Conservation (phyloP, 2,797 vertebrate genomes). For the Schizopygopsis pylzovi region DNA sequence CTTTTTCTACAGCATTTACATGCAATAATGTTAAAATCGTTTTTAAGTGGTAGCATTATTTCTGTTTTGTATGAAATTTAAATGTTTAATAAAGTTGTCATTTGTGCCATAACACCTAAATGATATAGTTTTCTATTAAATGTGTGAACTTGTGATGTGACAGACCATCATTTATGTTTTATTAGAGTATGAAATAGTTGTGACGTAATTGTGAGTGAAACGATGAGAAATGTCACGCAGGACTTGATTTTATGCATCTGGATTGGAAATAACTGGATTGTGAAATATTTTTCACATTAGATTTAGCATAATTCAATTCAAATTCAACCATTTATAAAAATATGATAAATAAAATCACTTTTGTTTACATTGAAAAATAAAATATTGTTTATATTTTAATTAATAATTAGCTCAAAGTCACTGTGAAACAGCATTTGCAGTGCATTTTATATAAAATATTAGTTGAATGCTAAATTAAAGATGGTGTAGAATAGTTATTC, state of each 20-base stretch:
- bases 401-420: neutral
- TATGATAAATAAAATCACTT: neutral
- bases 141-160: neutral
- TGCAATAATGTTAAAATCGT: neutral
- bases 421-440: neutral
- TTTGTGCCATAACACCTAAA: conserved; percentile 1
- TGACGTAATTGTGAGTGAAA: neutral
- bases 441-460: neutral
- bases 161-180: neutral
- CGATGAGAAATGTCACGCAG: neutral
- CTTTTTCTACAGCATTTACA: conserved; percentile 8
- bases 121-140: neutral
- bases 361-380: neutral
- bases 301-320: too few relatives aligned
- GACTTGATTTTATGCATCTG: neutral
- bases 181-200: neutral
- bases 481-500: neutral
- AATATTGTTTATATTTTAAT: too few relatives aligned
- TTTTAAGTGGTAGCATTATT: conserved; percentile 23
- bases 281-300: neutral
- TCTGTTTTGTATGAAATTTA: conserved; percentile 5
- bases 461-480: neutral
- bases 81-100: conserved; percentile 44
- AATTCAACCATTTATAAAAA: neutral
- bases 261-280: neutral